These are phyloP conservation scores for Halictus ligatus DNA, from an alignment of 2,888 invertebrate genomes.

Conservation along the genomic window DNA sequence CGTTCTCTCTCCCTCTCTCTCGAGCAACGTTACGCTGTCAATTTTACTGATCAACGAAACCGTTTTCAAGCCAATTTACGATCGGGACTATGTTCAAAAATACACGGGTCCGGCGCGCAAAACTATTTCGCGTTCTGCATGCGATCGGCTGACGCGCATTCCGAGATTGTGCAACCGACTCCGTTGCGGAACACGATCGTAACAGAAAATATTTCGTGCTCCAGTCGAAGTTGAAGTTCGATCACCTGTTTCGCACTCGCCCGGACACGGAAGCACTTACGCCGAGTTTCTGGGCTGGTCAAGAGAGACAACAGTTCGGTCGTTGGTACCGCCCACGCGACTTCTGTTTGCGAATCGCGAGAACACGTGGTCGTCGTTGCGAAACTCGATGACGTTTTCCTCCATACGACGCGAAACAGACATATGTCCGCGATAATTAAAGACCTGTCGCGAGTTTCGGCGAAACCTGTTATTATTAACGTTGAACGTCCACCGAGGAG, in stretches of 20 bases:
- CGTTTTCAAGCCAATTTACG: background rate
- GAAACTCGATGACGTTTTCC: conserved; percentile 21
- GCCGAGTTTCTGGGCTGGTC: background rate
- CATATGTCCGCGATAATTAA: conserved; percentile 36
- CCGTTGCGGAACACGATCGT: background rate
- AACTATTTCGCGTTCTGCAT: background rate
- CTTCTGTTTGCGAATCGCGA: conserved; percentile 31
- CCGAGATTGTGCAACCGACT: background rate
- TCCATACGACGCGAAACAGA: background rate
- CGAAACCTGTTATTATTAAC: conserved; percentile 38
- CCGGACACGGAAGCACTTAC: background rate
- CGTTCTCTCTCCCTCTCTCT: background rate
- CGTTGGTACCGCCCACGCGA: conserved; percentile 41
- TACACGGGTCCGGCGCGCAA: background rate
- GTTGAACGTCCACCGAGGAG: background rate
- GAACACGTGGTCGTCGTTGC: conserved; percentile 15
- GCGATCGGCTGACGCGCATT: background rate
- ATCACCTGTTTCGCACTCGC: conserved; percentile 19
- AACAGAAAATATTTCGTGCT: background rate
- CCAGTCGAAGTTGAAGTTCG: conserved; percentile 4
- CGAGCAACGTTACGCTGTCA: background rate
- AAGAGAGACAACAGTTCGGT: conserved; percentile 12
- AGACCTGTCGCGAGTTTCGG: conserved; percentile 17
- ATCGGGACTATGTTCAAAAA: background rate
- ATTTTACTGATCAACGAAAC: background rate